phyloP scores from a whole-genome alignment of 2,888 invertebrate genomes.

The Gortyna flavago region DNA sequence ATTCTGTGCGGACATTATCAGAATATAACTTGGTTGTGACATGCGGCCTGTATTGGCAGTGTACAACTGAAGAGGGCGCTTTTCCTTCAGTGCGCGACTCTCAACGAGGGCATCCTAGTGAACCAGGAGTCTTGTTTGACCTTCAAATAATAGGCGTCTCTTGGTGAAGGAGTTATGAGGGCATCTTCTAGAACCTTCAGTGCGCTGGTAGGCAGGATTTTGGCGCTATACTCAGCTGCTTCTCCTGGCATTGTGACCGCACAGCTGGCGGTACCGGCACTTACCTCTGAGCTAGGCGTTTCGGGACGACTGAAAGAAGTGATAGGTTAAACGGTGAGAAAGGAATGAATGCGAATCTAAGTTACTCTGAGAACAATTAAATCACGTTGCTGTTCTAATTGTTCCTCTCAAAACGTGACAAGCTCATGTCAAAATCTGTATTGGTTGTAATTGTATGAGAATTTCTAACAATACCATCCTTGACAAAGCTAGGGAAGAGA shows the following conservation, averaged over 20 bases:
- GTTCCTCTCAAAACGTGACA: neutral
- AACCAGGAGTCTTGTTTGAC: slow-evolving; percentile 89
- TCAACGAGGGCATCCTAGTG: slow-evolving; percentile 87
- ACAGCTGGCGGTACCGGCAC: slow-evolving; percentile 83
- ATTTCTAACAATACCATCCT: neutral
- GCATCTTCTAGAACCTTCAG: slow-evolving; percentile 91
- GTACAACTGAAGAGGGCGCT: slow-evolving; percentile 37
- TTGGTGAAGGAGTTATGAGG: slow-evolving; percentile 89
- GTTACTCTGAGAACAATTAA: neutral
- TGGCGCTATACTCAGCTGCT: slow-evolving; percentile 91
- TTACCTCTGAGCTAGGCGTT: slow-evolving; percentile 86
- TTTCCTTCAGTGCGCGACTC: slow-evolving; percentile 77
- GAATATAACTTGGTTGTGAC: slow-evolving; percentile 63
- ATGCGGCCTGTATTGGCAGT: slow-evolving; percentile 55
- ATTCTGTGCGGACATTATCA: slow-evolving; percentile 54
- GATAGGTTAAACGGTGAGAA: neutral
- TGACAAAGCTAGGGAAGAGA: neutral
- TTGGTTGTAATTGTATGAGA: neutral
- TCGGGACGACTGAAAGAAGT: slow-evolving; percentile 84
- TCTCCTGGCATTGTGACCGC: slow-evolving; percentile 90
- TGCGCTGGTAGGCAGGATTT: slow-evolving; percentile 91
- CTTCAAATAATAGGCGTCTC: slow-evolving; percentile 88
- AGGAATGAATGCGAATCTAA: neutral
- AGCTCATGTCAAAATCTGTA: neutral
- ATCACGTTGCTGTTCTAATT: neutral